Percentiles rank a stretch among this genome's conserved stretches.
phyloP scores from a whole-genome alignment of 2,888 invertebrate genomes.

The Rhyacophila evoluta region DNA sequence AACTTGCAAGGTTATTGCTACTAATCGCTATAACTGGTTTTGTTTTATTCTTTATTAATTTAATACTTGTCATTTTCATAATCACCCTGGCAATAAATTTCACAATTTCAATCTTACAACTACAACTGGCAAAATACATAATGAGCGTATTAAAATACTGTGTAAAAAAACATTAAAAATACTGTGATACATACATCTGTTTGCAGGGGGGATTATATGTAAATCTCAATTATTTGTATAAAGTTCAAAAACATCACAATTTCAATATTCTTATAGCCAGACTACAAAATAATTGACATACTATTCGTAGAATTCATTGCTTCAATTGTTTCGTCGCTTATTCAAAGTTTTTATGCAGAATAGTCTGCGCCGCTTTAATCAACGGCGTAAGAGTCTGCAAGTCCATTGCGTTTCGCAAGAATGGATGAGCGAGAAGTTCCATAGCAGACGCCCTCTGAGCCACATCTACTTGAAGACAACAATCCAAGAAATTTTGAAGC shows the following conservation, averaged over 20 bases:
- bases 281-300: not conserved
- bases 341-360: conserved; percentile 75
- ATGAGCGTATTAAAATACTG: not conserved
- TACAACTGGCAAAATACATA: not conserved
- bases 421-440: conserved; percentile 83
- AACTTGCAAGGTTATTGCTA: too few species aligned
- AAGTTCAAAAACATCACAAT: not conserved
- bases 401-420: conserved; percentile 84
- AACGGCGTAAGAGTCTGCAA: conserved; percentile 86
- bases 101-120: not conserved
- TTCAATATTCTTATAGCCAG: not conserved
- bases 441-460: conserved; percentile 81
- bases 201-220: not conserved
- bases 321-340: conserved; percentile 31
- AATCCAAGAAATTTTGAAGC: conserved; percentile 86
- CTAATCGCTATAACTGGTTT: too few species aligned
- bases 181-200: not conserved
- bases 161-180: not conserved
- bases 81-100: too few species aligned
- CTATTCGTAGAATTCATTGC: not conserved
- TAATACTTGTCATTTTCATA: too few species aligned
- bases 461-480: conserved; percentile 88
- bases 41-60: too few species aligned
- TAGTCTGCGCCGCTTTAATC: conserved; percentile 91
- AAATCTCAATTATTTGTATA: not conserved